Base-by-base conservation (phyloP, 2,888 invertebrate species). In the Platycnemis pennipes region DNA sequence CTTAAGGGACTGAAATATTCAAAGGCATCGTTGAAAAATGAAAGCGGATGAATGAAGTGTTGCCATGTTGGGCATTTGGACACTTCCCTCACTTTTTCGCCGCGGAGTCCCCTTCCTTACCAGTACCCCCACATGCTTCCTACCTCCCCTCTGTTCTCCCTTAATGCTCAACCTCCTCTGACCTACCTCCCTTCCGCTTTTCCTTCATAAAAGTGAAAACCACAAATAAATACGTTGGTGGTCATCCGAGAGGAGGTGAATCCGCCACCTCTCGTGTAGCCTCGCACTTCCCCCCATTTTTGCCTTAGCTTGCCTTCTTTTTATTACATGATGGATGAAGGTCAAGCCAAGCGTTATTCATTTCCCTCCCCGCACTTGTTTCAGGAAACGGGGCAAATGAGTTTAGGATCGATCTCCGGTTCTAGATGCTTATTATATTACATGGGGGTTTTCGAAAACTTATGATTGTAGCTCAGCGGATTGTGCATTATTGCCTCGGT, bases 1-100 rank as follows among this genome's bases (percentile, higher is more conserved):
- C 91, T 91, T 91, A 91, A 69, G 91, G n/a, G 91, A 45, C 91
- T 69, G 91, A 91, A 91, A 91, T 91, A 91, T 91, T 91, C 91
- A 91, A 69, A 69, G 91, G 91, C 44, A 91, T 69, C 91, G 91
- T 91, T 91, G 91, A 91, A 91, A 91, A 91, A 91, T 91, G 91
- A 91, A 91, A 91, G 91, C 63, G 37, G 91, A 91, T 91, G 91
- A 91, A 91, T 91, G 91, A 91, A 91, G 91, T 69, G 91, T 91
- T 91, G 63, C 91, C 56, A n/a, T 91, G 91, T 63, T 91, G 91
- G 56, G 91, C n/a, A 45, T 42, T 91, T 91, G 91, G 91, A 91
- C 91, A 91, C 91, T 42, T 45, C 63, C 56, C 91, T 69, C 22
- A 22, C 86, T n/a, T n/a, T 46, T 26, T 45, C 45, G n/a, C n/a